Base-by-base conservation (phyloP, 2,888 invertebrate species). In the Agrotis clavis region DNA sequence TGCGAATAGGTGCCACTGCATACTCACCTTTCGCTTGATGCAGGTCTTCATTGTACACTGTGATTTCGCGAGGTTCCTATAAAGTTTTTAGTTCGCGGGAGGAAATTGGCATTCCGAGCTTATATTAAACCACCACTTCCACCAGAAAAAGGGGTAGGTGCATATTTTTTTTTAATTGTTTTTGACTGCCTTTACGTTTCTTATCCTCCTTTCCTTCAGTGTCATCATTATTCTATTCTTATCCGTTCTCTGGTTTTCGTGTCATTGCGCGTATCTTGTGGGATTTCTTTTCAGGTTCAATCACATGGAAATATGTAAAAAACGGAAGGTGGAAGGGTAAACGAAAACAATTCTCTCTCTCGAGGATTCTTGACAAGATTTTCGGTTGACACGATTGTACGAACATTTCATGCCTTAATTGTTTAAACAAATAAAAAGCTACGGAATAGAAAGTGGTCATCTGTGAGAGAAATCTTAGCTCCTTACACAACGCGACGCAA, bases 201-300 rank as follows among this genome's bases (percentile, higher is more conserved):
- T 41, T 19, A 21, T 1, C 19, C 1, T 1, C 7, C 1, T 45
- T n/a, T 16, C 5, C n/a, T 59, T 25, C 19, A 51, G 21, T n/a
- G 48, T 45, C 18, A 45, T 21, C 21, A 54, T 21, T 25, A 30
- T 45, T 45, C 1, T 41, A 50, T 47, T 62, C 53, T n/a, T 16
- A 1, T 6, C 9, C 14, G 47, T 53, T 14, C 47, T 9, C 56
- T 30, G 57, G 3, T 59, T 47, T 77, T 56, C 54, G 21, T 47
- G n/a, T 54, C 50, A 41, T 56, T 71, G 45, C 45, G 14, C 50
- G 19, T 64, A 21, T 59, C 59, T 64, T 54, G 56, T 51, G 69
- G 56, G 56, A 45, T 75, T 75, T 47, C 53, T 64, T 63, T 71
- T 60, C 45, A n/a, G 0, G 71, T 64, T 71, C 60, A 64, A 56